Conservation (phyloP, 2,797 vertebrate species). For the Buceros bicornis region DNA sequence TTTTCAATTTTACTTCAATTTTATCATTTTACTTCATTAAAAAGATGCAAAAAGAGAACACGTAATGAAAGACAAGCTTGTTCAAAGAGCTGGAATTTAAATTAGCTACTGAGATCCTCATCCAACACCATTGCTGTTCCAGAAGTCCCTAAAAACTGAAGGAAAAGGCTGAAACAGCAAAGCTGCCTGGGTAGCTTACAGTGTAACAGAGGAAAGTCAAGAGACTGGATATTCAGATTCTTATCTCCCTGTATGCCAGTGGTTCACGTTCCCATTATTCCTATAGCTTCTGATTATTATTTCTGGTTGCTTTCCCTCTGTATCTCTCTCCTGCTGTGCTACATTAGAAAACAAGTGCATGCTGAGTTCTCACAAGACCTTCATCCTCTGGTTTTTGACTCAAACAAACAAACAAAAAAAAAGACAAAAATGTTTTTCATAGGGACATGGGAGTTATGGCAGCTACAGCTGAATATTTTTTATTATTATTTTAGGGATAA, state of each 20-base stretch:
- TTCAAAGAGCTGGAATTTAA: not conserved
- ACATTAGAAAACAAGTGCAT: conserved; percentile 14
- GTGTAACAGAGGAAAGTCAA: not conserved
- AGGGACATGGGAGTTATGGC: not conserved
- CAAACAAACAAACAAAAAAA: not conserved
- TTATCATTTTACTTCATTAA: not conserved
- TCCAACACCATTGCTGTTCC: not conserved
- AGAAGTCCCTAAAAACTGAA: not conserved
- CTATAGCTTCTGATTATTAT: conserved; percentile 13
- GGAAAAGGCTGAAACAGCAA: not conserved
- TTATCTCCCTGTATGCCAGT: not conserved
- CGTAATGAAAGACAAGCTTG: not conserved
- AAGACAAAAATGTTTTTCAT: not conserved
- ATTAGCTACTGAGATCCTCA: not conserved
- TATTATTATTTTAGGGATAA: not conserved
- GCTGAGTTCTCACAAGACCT: not conserved
- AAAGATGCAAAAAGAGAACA: not conserved
- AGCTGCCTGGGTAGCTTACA: not conserved
- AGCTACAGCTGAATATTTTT: not conserved
- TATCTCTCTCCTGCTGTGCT: conserved; percentile 25
- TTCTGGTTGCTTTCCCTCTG: conserved; percentile 46
- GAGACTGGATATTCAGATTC: not conserved
- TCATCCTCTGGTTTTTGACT: not conserved
- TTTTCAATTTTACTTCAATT: not conserved
- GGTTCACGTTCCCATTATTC: not conserved